Evolutionary conservation across 2,797 vertebrate species (phyloP).

Genomic region (Dendrocincla fuliginosa): DNA sequence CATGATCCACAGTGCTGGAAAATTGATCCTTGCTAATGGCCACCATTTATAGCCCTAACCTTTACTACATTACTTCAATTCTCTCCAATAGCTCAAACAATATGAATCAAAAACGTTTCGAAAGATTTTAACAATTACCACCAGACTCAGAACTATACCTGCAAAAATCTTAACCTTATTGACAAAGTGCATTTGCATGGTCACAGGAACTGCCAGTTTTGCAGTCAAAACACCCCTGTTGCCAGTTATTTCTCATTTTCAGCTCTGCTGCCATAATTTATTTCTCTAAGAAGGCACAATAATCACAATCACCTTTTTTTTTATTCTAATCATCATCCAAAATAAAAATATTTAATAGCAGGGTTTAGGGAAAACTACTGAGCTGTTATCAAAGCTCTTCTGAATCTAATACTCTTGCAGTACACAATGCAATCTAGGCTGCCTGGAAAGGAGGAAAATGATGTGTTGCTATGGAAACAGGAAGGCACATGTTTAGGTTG

Average conservation of each 20-base stretch:
- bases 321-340: background rate
- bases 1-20: background rate
- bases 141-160: background rate
- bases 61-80: background rate
- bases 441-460: constrained; percentile 70
- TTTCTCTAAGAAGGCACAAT: background rate
- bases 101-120: background rate
- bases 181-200: background rate
- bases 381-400: constrained; percentile 46
- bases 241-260: background rate
- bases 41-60: background rate
- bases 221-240: background rate
- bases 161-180: background rate
- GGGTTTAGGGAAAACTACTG: background rate
- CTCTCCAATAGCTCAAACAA: background rate
- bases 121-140: background rate
- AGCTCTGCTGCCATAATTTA: background rate
- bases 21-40: background rate
- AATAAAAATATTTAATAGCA: background rate
- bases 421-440: constrained; percentile 64
- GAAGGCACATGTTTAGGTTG: constrained; percentile 66
- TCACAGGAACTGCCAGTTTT: background rate
- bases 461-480: constrained; percentile 76
- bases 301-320: background rate
- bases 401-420: constrained; percentile 56